phyloP scores from a whole-genome alignment of 2,797 vertebrate genomes.

The Argyrosomus regius region DNA sequence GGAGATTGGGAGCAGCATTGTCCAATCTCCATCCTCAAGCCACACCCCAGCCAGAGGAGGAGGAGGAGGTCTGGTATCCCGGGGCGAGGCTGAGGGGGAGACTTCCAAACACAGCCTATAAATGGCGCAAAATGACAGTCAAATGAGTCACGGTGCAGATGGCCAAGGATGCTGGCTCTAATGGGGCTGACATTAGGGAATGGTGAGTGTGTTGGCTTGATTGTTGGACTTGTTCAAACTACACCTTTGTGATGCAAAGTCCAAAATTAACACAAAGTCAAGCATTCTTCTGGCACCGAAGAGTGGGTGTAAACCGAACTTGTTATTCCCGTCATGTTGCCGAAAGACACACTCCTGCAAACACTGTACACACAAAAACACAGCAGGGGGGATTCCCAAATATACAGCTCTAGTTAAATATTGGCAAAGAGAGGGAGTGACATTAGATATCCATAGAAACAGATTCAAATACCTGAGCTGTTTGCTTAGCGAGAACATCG shows the following conservation, averaged over 20 bases:
- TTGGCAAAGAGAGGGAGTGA: constrained; percentile 43
- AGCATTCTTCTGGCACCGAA: neutral
- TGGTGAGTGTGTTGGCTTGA: constrained; percentile 2
- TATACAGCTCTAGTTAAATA: constrained; percentile 64
- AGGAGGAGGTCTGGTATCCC: constrained; percentile 53
- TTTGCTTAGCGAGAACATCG: constrained; percentile 66
- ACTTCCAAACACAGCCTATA: constrained; percentile 52
- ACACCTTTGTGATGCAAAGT: constrained; percentile 41
- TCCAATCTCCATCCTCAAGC: constrained; percentile 62
- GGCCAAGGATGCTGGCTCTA: constrained; percentile 51
- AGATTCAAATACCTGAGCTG: constrained; percentile 50
- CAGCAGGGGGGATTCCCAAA: constrained; percentile 54
- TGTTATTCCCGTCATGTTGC: neutral
- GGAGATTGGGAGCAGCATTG: constrained; percentile 50
- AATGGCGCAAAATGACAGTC: constrained; percentile 73
- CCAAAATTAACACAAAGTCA: constrained; percentile 33
- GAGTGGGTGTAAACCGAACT: neutral
- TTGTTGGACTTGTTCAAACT: constrained; percentile 26
- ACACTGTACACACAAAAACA: constrained; percentile 18
- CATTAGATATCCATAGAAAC: constrained; percentile 17
- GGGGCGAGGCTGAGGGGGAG: constrained; percentile 52
- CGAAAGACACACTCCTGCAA: constrained; percentile 21
- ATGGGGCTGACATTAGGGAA: constrained; percentile 38
- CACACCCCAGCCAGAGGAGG: constrained; percentile 68
- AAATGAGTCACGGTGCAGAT: constrained; percentile 74